Evolutionary conservation across 2,888 invertebrate species (phyloP), one percentile per base, ranked within the genome.

Genomic region (Gonocerus acuteangulatus): DNA sequence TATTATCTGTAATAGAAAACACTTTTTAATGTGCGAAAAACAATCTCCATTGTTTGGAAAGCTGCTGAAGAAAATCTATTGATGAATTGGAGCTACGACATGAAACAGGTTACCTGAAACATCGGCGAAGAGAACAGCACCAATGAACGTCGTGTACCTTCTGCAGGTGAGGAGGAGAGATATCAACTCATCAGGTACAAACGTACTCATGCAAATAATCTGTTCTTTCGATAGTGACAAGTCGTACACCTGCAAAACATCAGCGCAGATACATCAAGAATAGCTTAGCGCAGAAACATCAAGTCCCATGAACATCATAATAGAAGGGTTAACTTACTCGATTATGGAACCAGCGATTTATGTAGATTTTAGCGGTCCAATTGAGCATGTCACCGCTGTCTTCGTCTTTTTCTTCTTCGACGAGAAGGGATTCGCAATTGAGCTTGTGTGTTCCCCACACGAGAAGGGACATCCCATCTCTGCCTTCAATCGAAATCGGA

Each of bases 81-180:
- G n/a, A n/a, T n/a, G n/a, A n/a, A n/a, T n/a, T n/a, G n/a, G n/a
- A n/a, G n/a, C n/a, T n/a, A n/a, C n/a, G n/a, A n/a, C n/a, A n/a
- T n/a, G n/a, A n/a, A n/a, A n/a, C n/a, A n/a, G n/a, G n/a, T 54
- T 54, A 61, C 61, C 64, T 36, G 64, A 65, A 16, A 65, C 62
- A 52, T 74, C 73, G 2, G 73, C 77, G 74, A 80, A 77, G 58
- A 80, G 71, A 2, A 82, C 70, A 1, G 81, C 79, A 7, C 78
- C 80, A 1, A 78, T 78, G 65, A 78, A 80, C 6, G 62, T 60
- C 19, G 62, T 60, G 47, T 62, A 65, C n/a, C 57, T 52, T 23
- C 62, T 56, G 16, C 51, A 39, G 6, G 22, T 39, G 22, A 59
- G 48, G 11, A 65, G 34, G 49, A 62, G 49, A 22, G 49, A 42